A percentile compares a stretch with the other conserved stretches of the same genome.
These are phyloP conservation scores for Muscicapa comitata DNA, from an alignment of 2,797 vertebrate species.

Conservation along the genomic window DNA sequence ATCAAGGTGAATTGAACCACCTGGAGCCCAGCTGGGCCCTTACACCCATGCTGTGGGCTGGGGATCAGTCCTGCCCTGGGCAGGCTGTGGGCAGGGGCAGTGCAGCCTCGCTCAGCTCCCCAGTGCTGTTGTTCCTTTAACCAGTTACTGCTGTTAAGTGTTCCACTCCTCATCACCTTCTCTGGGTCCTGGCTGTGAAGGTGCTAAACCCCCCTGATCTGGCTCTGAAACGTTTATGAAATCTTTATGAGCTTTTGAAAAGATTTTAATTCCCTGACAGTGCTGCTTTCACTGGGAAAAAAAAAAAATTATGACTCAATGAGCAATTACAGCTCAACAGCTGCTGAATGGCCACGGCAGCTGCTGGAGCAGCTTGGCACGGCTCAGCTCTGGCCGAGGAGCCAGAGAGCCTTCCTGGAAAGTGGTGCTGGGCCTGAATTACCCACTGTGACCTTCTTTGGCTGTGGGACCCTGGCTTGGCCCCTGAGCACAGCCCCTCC, in stretches of 20 bases:
- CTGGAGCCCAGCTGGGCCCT: not conserved
- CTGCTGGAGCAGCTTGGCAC: slow-evolving; percentile 7
- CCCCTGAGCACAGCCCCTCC: not conserved
- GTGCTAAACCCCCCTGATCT: not conserved
- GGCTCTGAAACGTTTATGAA: slow-evolving; percentile 11
- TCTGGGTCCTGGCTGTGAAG: not conserved
- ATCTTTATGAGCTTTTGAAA: slow-evolving; percentile 26
- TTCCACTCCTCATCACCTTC: not conserved
- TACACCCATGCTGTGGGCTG: not conserved
- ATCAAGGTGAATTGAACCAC: not conserved
- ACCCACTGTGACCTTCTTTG: accelerated
- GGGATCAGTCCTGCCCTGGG: not conserved
- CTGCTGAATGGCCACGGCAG: not conserved
- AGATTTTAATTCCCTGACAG: slow-evolving; percentile 54
- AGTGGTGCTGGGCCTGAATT: not conserved
- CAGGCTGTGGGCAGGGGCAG: not conserved
- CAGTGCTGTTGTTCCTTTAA: accelerated
- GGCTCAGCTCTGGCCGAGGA: not conserved
- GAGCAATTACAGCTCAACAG: slow-evolving; percentile 53
- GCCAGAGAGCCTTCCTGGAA: not conserved
- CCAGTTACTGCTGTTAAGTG: accelerated
- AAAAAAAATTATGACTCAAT: not conserved
- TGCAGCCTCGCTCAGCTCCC: not conserved
- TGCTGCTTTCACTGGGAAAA: not conserved
- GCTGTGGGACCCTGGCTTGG: accelerated